A percentile compares a stretch with the other conserved stretches of the same genome.
phyloP scores from a whole-genome alignment of 2,797 vertebrate species.

The Rhinophrynus dorsalis region DNA sequence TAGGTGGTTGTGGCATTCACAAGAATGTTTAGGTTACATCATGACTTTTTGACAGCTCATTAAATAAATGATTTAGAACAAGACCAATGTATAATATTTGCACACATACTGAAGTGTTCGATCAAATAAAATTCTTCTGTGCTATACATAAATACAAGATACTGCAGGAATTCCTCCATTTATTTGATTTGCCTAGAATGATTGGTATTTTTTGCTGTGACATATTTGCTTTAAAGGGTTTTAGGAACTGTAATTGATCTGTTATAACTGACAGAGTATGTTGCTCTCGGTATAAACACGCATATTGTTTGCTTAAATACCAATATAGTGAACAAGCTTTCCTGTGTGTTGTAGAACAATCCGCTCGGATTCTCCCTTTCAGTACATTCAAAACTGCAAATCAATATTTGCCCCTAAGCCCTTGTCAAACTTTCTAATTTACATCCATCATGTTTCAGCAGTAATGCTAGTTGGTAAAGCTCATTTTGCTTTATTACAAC shows the following conservation, averaged over 20 bases:
- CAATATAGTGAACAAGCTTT: constrained; percentile 25
- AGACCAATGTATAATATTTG: too few relatives aligned
- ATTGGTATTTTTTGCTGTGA: constrained; percentile 18
- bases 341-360: background rate
- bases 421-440: constrained; percentile 51
- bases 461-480: constrained; percentile 42
- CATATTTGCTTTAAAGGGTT: constrained; percentile 26
- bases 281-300: constrained; percentile 27
- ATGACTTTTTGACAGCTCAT: too few relatives aligned
- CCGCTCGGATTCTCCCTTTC: constrained; percentile 4
- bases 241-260: constrained; percentile 29
- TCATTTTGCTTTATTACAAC: constrained; percentile 53
- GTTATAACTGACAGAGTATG: constrained; percentile 37
- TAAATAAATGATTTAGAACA: too few relatives aligned
- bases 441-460: constrained; percentile 50
- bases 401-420: constrained; percentile 53
- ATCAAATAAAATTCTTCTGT: too few relatives aligned
- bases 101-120: too few relatives aligned
- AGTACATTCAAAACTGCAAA: constrained; percentile 52
- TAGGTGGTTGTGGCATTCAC: too few relatives aligned
- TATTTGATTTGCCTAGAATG: background rate
- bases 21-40: too few relatives aligned
- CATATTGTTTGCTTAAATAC: constrained; percentile 38
- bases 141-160: too few relatives aligned
- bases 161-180: too few relatives aligned